Conservation (phyloP, 2,888 invertebrate species). For the Ornithoptera alexandrae region DNA sequence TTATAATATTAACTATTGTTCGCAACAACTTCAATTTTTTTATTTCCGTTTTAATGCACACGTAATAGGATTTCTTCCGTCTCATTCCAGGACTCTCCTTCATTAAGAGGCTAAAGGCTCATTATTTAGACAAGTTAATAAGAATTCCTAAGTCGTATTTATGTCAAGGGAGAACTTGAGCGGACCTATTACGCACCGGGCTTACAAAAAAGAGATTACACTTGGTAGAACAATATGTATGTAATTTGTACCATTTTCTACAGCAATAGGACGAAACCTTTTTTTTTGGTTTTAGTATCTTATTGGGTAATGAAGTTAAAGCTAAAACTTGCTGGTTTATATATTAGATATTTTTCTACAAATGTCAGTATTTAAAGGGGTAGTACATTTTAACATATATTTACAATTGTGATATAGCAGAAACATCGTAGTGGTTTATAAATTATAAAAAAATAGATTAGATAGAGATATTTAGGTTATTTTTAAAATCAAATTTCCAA, state of each 20-base stretch:
- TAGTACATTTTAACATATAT: no score
- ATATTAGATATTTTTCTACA: no score
- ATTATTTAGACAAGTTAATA: conserved; percentile 70
- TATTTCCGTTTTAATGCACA: conserved; percentile 3
- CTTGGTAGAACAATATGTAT: conserved; percentile 36
- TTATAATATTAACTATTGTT: not conserved
- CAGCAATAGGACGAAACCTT: not conserved
- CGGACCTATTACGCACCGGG: conserved; percentile 56
- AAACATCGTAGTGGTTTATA: no score
- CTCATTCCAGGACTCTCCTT: conserved; percentile 35
- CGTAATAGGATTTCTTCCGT: conserved; percentile 14
- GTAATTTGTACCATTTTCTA: conserved; percentile 25
- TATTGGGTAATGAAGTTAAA: no score
- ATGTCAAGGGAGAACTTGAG: conserved; percentile 61
- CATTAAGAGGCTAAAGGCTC: conserved; percentile 49
- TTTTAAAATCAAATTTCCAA: no score
- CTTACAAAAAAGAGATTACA: conserved; percentile 58
- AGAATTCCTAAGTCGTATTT: conserved; percentile 71
- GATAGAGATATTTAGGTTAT: no score
- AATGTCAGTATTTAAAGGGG: no score
- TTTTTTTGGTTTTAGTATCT: no score
- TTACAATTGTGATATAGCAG: no score
- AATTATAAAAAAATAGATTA: no score
- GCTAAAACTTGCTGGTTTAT: no score
- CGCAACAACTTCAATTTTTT: not conserved